These are phyloP conservation scores for Hecatera dysodea DNA, from an alignment of 2,888 invertebrate genomes.

Conservation along the genomic window DNA sequence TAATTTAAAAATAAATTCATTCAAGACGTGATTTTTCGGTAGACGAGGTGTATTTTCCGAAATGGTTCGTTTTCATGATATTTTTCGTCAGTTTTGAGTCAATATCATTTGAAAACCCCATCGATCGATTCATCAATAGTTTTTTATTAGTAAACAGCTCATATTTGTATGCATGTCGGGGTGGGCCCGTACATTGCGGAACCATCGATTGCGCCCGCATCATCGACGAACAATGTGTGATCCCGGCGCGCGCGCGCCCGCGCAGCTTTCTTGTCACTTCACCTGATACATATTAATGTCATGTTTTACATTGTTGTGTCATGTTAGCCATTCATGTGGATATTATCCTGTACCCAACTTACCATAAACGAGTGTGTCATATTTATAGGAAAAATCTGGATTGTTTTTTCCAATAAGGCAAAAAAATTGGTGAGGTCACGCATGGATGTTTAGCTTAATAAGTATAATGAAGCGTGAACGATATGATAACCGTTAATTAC, in stretches of 20 bases:
- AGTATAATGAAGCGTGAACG: constrained; percentile 21
- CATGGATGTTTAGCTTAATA: constrained; percentile 15
- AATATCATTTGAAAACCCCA: constrained; percentile 20
- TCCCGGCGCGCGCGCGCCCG: constrained; percentile 74
- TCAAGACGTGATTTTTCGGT: background rate
- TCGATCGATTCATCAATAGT: constrained; percentile 21
- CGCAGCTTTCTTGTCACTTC: constrained; percentile 81
- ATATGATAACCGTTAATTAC: constrained; percentile 42
- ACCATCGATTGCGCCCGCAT: constrained; percentile 83
- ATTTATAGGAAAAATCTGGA: constrained; percentile 2
- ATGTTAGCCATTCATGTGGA: constrained; percentile 49
- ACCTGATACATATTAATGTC: constrained; percentile 86
- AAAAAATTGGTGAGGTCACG: constrained; percentile 33
- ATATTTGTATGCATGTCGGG: constrained; percentile 83
- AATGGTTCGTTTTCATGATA: background rate
- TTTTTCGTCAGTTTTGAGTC: background rate
- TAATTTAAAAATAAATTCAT: constrained; percentile 20
- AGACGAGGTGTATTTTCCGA: background rate
- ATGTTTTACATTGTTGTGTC: constrained; percentile 73
- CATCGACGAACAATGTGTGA: constrained; percentile 78
- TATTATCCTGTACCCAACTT: constrained; percentile 24
- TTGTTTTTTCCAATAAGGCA: background rate
- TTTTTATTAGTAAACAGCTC: constrained; percentile 73
- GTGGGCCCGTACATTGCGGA: constrained; percentile 76
- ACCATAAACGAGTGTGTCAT: background rate